Base-by-base conservation (phyloP, 2,797 vertebrate species). In the Melanotaenia nigrans region DNA sequence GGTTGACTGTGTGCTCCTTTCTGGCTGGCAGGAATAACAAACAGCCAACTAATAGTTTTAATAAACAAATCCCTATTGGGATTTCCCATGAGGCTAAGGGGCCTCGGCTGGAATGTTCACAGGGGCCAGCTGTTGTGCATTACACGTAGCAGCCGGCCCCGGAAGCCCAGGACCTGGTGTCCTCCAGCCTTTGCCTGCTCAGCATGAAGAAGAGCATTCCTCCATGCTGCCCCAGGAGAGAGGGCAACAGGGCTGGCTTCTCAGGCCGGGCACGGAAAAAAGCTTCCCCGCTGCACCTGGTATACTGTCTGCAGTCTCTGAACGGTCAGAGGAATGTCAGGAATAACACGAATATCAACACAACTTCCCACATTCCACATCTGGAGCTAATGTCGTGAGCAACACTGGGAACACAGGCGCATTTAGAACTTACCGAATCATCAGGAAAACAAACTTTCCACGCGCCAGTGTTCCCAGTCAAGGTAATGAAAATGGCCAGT, bases 111-210 rank as follows among this genome's bases (percentile, higher is more conserved):
- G 91, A 93, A 93, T 93, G 92, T 93, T 92, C 88, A 91, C 86
- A 89, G 91, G 85, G 88, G 87, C 90, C 93, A 94, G 93, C 92
- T 93, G 93, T 93, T 92, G 85, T 79, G 86, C 86, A 91, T 93
- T 93, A 94, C 67, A 89, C 47, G 40, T 83, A 92, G 87, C 87
- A 89, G 87, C 84, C 90, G 68, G 85, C 90, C 88, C 91, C 85
- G 87, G 90, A 93, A 92, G 89, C 91, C 77, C 76, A 60, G 64
- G 74, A 71, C 88, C 87, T 70, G 89, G 76, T 88, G 90, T 91
- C 86, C 82, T 87, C 71, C 83, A 88, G 89, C 77, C 76, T 55
- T 74, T n/a, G 79, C 79, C 82, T 68, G 79, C 86, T 85, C 89
- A 83, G 88, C 88, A 74, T 85, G 85, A 75, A 90, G 79, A 70